Evolutionary conservation across 2,113 vertebrate species (phyloP).

Genomic region (Syrrhaptes paradoxus): DNA sequence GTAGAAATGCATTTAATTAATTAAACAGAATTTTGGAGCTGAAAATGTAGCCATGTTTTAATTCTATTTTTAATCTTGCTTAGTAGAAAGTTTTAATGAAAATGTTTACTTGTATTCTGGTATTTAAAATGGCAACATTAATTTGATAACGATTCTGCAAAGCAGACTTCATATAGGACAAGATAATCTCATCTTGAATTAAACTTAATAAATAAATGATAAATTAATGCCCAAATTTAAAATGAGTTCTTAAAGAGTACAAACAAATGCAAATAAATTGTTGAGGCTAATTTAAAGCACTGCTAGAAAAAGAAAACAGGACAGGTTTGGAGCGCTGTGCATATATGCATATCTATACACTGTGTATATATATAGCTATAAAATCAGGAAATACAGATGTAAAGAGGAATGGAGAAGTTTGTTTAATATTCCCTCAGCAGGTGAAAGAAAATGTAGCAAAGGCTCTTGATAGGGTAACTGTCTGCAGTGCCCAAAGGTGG

Average conservation of each 20-base stretch:
- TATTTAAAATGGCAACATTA: not conserved
- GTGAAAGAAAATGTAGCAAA: not conserved
- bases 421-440: not conserved
- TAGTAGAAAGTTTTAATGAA: not conserved
- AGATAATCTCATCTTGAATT: not conserved
- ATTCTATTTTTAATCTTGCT: not conserved
- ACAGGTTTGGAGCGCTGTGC: not conserved
- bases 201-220: not conserved
- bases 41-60: not conserved
- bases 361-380: not conserved
- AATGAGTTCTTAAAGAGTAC: not conserved
- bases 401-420: not conserved
- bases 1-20: not conserved
- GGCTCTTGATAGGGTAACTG: not conserved
- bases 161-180: not conserved
- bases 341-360: fast-evolving
- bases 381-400: not conserved
- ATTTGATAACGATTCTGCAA: not conserved
- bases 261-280: not conserved
- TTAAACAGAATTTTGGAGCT: not conserved
- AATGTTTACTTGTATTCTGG: not conserved
- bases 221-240: not conserved
- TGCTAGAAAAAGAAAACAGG: not conserved
- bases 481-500: not conserved
- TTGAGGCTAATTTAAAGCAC: not conserved